Conservation (phyloP, 2,797 vertebrate genomes). For the Strix occidentalis region DNA sequence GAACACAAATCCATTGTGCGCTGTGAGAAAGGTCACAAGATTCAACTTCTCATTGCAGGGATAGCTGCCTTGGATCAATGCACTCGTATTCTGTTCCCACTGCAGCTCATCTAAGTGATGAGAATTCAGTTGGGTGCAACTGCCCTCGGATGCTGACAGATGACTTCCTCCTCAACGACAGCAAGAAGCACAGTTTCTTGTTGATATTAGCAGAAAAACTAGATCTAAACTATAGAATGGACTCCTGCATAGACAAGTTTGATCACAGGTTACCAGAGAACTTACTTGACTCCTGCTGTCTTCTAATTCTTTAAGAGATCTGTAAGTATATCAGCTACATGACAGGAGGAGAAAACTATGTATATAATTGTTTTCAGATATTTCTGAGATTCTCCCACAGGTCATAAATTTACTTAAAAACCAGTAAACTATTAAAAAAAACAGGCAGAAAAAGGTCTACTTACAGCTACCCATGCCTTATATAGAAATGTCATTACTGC, state of each 20-base stretch:
- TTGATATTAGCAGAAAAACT: not conserved
- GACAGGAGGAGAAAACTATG: not conserved
- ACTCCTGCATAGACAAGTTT: not conserved
- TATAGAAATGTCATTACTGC: not conserved
- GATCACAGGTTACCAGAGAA: not conserved
- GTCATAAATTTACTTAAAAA: not conserved
- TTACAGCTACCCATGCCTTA: conserved; percentile 62
- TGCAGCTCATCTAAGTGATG: not conserved
- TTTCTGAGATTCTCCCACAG: not conserved
- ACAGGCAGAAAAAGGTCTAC: not conserved
- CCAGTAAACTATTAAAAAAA: not conserved
- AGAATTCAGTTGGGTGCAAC: not conserved
- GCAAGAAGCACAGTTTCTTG: not conserved
- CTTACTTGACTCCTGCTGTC: not conserved
- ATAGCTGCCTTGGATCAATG: not conserved
- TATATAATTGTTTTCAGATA: not conserved
- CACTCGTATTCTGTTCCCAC: not conserved
- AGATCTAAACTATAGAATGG: not conserved
- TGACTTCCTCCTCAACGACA: not conserved
- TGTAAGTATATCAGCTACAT: not conserved
- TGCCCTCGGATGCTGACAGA: not conserved
- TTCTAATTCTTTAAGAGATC: not conserved
- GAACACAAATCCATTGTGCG: not conserved
- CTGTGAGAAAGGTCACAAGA: not conserved
- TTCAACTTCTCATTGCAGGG: not conserved